Percentiles rank a stretch among this genome's conserved stretches.
Conservation (phyloP, 2,113 vertebrate genomes). For the Gambusia affinis region DNA sequence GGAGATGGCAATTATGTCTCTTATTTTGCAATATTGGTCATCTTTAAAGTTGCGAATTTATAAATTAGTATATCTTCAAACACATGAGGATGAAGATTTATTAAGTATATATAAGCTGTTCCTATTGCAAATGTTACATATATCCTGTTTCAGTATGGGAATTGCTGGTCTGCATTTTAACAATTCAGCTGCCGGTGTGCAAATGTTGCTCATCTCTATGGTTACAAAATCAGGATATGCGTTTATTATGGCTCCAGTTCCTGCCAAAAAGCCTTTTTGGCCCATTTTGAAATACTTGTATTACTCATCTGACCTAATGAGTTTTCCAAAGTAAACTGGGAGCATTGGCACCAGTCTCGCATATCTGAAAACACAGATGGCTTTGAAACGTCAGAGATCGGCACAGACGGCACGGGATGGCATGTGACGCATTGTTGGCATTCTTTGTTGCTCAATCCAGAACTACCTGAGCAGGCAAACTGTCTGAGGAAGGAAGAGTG, state of each 20-base stretch:
- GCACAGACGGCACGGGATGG: conserved; percentile 25
- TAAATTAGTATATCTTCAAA: too few species aligned
- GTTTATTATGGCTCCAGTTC: conserved; percentile 9
- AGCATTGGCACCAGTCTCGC: conserved; percentile 27
- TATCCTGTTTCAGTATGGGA: not conserved
- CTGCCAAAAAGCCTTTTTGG: conserved; percentile 60
- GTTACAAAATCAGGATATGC: conserved; percentile 38
- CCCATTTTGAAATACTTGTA: conserved; percentile 41
- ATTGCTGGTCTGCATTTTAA: not conserved
- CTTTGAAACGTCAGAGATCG: conserved; percentile 27
- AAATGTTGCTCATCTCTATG: conserved; percentile 23
- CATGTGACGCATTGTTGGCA: conserved; percentile 38
- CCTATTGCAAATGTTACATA: too few species aligned
- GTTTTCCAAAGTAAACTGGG: conserved; percentile 46
- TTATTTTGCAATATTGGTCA: too few species aligned
- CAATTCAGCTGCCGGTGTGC: not conserved
- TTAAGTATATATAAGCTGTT: too few species aligned
- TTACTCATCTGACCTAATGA: conserved; percentile 64
- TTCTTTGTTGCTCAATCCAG: conserved; percentile 26
- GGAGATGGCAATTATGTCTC: too few species aligned
- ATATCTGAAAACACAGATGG: conserved; percentile 30
- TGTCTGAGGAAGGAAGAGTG: conserved; percentile 2
- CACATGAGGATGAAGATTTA: too few species aligned
- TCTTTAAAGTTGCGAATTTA: too few species aligned
- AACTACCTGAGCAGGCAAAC: conserved; percentile 5